phyloP scores from a whole-genome alignment of 1,140 invertebrate genomes.

The Cyclargus thomasi region DNA sequence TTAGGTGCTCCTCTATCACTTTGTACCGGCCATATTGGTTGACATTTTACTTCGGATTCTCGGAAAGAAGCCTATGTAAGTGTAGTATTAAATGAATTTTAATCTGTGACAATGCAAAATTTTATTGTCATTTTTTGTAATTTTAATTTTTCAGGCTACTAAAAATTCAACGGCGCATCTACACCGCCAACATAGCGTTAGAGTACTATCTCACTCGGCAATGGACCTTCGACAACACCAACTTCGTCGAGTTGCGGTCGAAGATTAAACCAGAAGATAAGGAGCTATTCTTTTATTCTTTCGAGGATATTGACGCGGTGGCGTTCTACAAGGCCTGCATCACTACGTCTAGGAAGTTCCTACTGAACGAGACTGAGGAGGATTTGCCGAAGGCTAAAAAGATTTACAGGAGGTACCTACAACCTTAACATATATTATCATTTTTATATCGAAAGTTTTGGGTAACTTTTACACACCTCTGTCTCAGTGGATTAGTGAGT shows the following conservation, averaged over 20 bases:
- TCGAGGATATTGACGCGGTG: slow-evolving; percentile 61
- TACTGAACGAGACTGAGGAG: slow-evolving; percentile 76
- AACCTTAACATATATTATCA: too few relatives aligned
- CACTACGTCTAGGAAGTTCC: slow-evolving; percentile 75
- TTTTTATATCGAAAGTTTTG: too few relatives aligned
- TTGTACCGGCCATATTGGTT: slow-evolving; percentile 81
- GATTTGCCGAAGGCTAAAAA: slow-evolving; percentile 60
- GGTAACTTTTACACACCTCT: too few relatives aligned
- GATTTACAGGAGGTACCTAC: slow-evolving; percentile 73
- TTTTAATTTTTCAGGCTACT: slow-evolving; percentile 83
- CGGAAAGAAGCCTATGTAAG: slow-evolving; percentile 85
- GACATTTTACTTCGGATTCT: slow-evolving; percentile 78
- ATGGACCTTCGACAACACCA: slow-evolving; percentile 88
- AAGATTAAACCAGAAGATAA: slow-evolving; percentile 79
- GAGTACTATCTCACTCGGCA: slow-evolving; percentile 87
- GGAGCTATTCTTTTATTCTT: slow-evolving; percentile 78
- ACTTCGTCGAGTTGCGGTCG: slow-evolving; percentile 79
- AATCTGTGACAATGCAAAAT: background rate
- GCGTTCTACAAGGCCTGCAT: slow-evolving; percentile 73
- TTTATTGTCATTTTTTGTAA: background rate
- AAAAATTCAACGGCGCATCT: slow-evolving; percentile 86
- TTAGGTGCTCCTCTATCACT: slow-evolving; percentile 77
- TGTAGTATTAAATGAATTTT: slow-evolving; percentile 25
- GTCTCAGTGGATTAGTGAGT: too few relatives aligned
- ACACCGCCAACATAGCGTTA: slow-evolving; percentile 84